Conservation (phyloP, 2,888 invertebrate genomes). For the Lamellibrachia columna region DNA sequence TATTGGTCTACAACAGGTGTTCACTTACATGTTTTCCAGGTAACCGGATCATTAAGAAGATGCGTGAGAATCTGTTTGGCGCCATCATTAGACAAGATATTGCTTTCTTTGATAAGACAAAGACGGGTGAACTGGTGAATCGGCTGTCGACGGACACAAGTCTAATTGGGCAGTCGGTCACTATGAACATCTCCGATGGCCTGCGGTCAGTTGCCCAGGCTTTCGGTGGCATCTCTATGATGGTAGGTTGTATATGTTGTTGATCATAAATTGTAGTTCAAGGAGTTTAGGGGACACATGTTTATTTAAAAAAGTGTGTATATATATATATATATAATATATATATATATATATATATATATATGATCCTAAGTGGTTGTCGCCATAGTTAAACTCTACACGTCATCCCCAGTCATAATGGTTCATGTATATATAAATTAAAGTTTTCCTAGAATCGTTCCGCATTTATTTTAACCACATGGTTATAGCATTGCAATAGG, state of each 20-base stretch:
- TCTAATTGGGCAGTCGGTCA: slow-evolving; percentile 89
- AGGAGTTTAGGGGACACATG: too few species aligned
- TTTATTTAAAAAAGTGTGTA: too few species aligned
- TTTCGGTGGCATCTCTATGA: slow-evolving; percentile 88
- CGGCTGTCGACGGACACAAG: slow-evolving; percentile 89
- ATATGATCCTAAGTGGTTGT: too few species aligned
- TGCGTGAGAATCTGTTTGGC: slow-evolving; percentile 81
- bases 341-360: too few species aligned
- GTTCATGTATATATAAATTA: not conserved
- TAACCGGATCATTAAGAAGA: slow-evolving; percentile 83
- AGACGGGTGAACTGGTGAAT: slow-evolving; percentile 92
- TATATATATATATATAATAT: too few species aligned
- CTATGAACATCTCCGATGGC: slow-evolving; percentile 94
- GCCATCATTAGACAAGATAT: slow-evolving; percentile 87
- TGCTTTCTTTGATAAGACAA: slow-evolving; percentile 88
- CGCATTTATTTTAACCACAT: not conserved
- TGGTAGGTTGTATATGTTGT: slow-evolving; percentile 72
- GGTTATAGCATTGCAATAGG: not conserved
- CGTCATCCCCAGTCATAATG: too few species aligned
- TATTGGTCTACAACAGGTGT: not conserved
- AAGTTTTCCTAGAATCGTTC: not conserved
- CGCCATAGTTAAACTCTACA: too few species aligned
- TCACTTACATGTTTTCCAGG: slow-evolving; percentile 70
- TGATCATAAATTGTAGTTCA: too few species aligned
- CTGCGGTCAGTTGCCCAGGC: slow-evolving; percentile 87